Evolutionary conservation across 1,140 invertebrate genomes (phyloP).

Genomic region (Eupristina koningsbergeri): DNA sequence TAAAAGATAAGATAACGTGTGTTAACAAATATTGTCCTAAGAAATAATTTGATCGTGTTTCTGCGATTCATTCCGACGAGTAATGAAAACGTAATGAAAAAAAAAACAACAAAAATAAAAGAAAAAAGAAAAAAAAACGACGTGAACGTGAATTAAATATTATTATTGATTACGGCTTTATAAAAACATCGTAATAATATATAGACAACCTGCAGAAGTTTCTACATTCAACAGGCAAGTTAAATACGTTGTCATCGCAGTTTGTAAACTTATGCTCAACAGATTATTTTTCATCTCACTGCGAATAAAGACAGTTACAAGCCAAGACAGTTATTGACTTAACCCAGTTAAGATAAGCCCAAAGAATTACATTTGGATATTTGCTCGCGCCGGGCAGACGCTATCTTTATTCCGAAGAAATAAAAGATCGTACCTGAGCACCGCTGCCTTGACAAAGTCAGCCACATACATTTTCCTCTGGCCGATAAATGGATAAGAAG

Average conservation of each 20-base stretch:
- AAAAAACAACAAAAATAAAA: neutral
- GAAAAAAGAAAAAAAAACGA: neutral
- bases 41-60: neutral
- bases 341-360: conserved; percentile 13
- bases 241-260: neutral
- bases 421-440: neutral
- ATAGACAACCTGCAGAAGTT: no score
- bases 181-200: neutral
- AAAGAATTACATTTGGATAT: conserved; percentile 10
- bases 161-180: neutral
- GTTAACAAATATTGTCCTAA: conserved; percentile 30
- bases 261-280: no score
- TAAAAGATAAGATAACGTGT: conserved; percentile 14
- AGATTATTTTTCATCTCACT: neutral
- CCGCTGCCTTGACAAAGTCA: neutral
- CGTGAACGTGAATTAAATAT: neutral
- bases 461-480: no score
- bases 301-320: neutral
- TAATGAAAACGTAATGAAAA: neutral
- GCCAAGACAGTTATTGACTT: conserved; percentile 2
- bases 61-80: neutral
- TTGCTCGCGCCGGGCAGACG: neutral
- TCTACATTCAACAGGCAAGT: neutral
- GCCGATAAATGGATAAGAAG: no score
- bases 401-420: neutral